phyloP scores from a whole-genome alignment of 2,113 vertebrate genomes.

The Bothrops jararaca region DNA sequence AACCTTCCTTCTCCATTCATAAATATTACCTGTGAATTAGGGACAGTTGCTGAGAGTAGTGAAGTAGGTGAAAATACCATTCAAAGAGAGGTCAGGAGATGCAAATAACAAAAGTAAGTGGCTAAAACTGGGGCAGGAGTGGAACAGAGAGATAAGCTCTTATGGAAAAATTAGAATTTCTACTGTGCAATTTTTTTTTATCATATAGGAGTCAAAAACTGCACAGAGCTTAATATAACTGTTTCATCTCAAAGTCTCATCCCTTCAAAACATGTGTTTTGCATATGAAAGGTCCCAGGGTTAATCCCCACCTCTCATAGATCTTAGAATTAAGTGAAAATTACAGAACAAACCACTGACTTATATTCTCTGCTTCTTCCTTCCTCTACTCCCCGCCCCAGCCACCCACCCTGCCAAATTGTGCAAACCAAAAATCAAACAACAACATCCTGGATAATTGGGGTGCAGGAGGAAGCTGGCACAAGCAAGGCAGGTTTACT shows the following conservation, averaged over 20 bases:
- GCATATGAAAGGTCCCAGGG: background rate
- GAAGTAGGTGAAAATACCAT: background rate
- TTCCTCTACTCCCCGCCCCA: background rate
- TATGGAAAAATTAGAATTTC: background rate
- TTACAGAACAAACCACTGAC: background rate
- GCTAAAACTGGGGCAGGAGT: background rate
- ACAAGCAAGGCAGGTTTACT: background rate
- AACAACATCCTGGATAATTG: background rate
- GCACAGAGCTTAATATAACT: background rate
- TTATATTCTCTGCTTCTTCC: background rate
- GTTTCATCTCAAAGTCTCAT: background rate
- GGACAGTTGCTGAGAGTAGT: background rate
- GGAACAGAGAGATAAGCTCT: background rate
- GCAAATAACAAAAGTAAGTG: background rate
- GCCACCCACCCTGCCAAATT: background rate
- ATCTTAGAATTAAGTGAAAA: background rate
- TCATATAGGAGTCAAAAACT: background rate
- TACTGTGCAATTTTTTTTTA: background rate
- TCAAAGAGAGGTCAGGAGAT: background rate
- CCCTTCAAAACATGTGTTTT: background rate
- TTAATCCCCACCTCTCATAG: background rate
- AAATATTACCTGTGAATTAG: background rate
- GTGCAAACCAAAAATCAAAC: background rate
- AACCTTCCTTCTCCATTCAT: background rate
- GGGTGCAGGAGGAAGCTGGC: background rate